These are phyloP conservation scores for Protobothrops flavoviridis DNA, from an alignment of 2,113 vertebrate genomes.

Conservation along the genomic window DNA sequence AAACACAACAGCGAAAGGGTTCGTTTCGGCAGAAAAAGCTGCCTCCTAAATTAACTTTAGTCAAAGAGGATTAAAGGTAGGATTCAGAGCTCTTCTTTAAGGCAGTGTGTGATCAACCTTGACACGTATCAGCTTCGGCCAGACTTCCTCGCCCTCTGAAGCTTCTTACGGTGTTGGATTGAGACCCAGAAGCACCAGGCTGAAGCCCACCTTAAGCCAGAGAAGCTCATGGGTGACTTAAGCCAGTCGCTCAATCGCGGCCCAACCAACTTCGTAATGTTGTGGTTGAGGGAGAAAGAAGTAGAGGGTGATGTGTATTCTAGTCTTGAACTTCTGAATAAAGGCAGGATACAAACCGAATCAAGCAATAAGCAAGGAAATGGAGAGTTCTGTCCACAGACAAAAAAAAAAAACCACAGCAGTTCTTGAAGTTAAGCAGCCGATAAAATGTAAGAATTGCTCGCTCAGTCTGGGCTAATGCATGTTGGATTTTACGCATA, in stretches of 20 bases:
- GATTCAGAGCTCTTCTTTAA: conserved; percentile 48
- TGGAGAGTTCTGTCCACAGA: background rate
- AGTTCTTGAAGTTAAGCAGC: background rate
- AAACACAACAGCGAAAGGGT: background rate
- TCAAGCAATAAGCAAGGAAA: background rate
- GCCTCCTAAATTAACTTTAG: background rate
- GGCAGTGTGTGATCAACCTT: background rate
- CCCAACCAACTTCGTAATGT: background rate
- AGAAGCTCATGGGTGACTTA: background rate
- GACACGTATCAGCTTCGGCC: background rate
- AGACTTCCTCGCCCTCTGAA: background rate
- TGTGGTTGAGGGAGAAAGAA: background rate
- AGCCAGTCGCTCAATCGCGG: background rate
- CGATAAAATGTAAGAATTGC: background rate
- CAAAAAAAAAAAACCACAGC: background rate
- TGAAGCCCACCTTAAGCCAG: background rate
- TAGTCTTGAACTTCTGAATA: background rate
- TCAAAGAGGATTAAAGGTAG: conserved; percentile 39
- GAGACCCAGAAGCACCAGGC: background rate
- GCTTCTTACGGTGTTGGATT: background rate
- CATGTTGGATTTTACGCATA: background rate
- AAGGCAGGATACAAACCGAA: background rate
- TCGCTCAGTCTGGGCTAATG: background rate
- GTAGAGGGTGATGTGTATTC: background rate
- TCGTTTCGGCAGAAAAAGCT: background rate